phyloP scores from a whole-genome alignment of 1,140 invertebrate genomes.

The Drosophila elegans region DNA sequence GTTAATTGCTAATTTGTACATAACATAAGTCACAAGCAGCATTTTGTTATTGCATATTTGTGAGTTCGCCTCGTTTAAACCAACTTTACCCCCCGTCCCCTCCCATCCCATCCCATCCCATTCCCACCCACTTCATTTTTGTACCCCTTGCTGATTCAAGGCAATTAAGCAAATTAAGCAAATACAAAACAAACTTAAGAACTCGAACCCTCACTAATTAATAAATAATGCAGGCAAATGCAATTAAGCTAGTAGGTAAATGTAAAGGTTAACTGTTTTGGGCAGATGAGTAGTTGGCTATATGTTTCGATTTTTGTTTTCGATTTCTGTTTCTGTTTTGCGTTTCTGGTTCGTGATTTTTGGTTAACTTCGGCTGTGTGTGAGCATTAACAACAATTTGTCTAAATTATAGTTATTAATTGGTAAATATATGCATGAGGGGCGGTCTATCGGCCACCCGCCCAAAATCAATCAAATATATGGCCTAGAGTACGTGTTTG shows the following conservation, averaged over 20 bases:
- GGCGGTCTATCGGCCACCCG: neutral
- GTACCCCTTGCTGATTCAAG: neutral
- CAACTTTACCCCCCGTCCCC: neutral
- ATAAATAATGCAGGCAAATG: conserved; percentile 47
- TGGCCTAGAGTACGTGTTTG: conserved; percentile 7
- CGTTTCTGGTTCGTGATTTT: conserved; percentile 18
- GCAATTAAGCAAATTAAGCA: conserved; percentile 21
- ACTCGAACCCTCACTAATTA: conserved; percentile 27
- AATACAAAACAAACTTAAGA: conserved; percentile 12
- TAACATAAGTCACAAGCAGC: conserved; percentile 79
- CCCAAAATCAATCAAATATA: neutral
- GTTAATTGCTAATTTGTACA: conserved; percentile 81
- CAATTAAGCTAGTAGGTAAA: conserved; percentile 38
- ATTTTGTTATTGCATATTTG: conserved; percentile 71
- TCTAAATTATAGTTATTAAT: conserved; percentile 47
- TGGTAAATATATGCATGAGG: conserved; percentile 32
- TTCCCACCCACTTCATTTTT: neutral
- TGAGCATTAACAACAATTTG: conserved; percentile 71
- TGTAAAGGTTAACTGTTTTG: conserved; percentile 7
- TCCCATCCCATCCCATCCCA: neutral
- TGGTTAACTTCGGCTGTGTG: conserved; percentile 18
- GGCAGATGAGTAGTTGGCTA: conserved; percentile 10
- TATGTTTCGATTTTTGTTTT: conserved; percentile 25
- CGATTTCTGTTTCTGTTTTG: conserved; percentile 5
- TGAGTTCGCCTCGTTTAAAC: neutral